These are phyloP conservation scores for Ia io DNA, from an alignment of 2,113 vertebrate genomes.

Conservation along the genomic window DNA sequence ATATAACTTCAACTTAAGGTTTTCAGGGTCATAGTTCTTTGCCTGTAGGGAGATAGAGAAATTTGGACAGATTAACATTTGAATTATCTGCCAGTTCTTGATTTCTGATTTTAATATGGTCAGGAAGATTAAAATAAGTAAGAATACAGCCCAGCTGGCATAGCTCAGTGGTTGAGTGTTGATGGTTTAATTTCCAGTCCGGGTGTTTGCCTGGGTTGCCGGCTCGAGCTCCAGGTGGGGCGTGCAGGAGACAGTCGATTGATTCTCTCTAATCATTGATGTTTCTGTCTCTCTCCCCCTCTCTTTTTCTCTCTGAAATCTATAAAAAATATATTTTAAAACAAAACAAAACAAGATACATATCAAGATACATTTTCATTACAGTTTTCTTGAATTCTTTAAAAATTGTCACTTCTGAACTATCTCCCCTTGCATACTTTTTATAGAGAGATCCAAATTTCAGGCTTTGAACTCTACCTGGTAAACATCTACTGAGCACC, in stretches of 20 bases:
- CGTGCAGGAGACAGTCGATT: no score
- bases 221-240: no score
- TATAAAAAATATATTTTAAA: no score
- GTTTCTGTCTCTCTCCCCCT: no score
- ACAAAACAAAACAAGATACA: no score
- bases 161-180: no score
- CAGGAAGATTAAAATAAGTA: constrained; percentile 10
- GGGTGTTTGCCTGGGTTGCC: no score
- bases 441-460: not conserved
- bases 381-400: not conserved
- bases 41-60: not conserved
- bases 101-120: constrained; percentile 11
- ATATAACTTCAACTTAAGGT: not conserved
- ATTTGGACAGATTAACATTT: not conserved
- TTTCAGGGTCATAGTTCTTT: constrained; percentile 8
- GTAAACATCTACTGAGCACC: not conserved
- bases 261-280: no score
- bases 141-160: not conserved
- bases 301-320: no score
- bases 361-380: not conserved
- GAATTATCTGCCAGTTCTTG: not conserved
- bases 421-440: not conserved
- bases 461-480: not conserved
- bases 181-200: no score
- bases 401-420: not conserved